phyloP scores from a whole-genome alignment of 2,797 vertebrate genomes.

The Tarsius wallacei region DNA sequence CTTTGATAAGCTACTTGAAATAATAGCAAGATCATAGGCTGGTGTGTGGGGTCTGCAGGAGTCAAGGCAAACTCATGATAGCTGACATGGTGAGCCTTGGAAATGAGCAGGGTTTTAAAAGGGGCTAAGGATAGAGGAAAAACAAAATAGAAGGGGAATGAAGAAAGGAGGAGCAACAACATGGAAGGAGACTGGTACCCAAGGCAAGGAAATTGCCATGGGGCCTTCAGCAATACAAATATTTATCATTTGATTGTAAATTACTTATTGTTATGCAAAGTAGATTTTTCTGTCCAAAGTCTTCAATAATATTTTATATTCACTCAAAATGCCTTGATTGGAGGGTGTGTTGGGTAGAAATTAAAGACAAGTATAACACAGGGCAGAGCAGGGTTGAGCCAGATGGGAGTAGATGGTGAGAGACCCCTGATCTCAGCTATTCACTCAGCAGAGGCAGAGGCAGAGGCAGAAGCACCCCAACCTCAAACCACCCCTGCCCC shows the following conservation, averaged over 20 bases:
- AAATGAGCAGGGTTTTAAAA: not conserved
- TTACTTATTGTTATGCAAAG: not conserved
- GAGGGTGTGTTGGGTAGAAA: not conserved
- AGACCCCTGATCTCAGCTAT: not conserved
- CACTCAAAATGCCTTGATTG: not conserved
- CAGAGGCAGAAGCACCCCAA: not conserved
- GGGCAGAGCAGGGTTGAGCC: not conserved
- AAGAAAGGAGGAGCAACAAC: not conserved
- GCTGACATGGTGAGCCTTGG: not conserved
- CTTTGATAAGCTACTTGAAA: not conserved
- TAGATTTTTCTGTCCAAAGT: not conserved
- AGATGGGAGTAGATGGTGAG: not conserved
- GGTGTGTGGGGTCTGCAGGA: not conserved
- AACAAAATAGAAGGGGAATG: not conserved
- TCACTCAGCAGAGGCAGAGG: not conserved
- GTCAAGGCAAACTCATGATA: not conserved
- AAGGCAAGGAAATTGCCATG: not conserved
- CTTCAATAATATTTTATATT: constrained; percentile 18
- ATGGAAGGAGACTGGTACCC: not conserved
- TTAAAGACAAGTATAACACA: constrained; percentile 5
- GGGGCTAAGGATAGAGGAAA: not conserved
- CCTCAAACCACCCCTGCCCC: not conserved
- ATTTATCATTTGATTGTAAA: constrained; percentile 22
- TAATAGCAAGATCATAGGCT: not conserved
- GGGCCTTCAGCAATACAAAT: not conserved